Base-by-base conservation (phyloP, 2,113 vertebrate species). In the Strix uralensis region DNA sequence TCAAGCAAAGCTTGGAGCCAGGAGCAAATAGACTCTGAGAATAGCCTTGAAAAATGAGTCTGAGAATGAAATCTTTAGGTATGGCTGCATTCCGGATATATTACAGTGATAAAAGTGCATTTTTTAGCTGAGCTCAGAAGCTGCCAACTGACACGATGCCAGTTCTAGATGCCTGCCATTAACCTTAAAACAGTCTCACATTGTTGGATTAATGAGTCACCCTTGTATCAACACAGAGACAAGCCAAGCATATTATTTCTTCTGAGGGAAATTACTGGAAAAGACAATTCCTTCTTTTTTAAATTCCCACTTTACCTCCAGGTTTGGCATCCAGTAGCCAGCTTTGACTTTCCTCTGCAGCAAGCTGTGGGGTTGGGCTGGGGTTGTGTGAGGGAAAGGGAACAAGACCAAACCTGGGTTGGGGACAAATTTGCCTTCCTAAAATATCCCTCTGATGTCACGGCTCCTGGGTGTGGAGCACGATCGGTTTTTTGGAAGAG, bases 121-220 rank as follows among this genome's bases (percentile, higher is more conserved):
- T 92, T 97, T 14, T 90, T 61, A 92, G 75, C 91, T 10, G 75
- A 86, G 89, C 82, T 59, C 27, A 1, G 54, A 20, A 81, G 78
- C 89, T 96, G 95, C 97, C 96, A 97, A 92, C 88, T 97, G 96
- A 96, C 73, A 70, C 18, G 2, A 22, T 92, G 96, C 97, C 86
- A 44, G 58, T 23, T 90, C 81, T 85, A 96, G 87, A 63, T 96
- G 86, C 95, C 96, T 97, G 94, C 96, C 84, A 93, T 96, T 95
- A 97, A 74, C 96, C 95, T 97, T 86, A 83, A 72, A 88, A 94
- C 93, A 97, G 96, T 54, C 97, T 93, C 95, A 86, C 95, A 94
- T 92, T 96, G 95, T 54, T 95, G 96, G 86, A 83, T 91, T 94
- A 86, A 47, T 97, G 96, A 98, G 92, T 98, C 97, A 98, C 93